Evolutionary conservation across 2,888 invertebrate species (phyloP).

Genomic region (Ophraella communa): DNA sequence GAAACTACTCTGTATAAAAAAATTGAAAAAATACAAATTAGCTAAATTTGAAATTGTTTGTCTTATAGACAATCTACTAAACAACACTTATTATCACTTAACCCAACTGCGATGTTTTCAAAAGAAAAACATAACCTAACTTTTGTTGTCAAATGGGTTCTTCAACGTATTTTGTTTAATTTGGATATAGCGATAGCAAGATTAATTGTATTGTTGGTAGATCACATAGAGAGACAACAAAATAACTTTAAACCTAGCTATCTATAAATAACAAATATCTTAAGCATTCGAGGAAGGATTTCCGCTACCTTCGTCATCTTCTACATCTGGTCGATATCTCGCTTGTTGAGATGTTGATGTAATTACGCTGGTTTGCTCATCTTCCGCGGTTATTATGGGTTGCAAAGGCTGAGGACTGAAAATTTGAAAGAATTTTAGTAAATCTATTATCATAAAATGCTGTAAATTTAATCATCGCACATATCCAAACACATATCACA

Average conservation of each 20-base stretch:
- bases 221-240: not conserved
- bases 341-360: constrained; percentile 52
- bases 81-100: too few relatives aligned
- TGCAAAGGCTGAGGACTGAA: constrained; percentile 68
- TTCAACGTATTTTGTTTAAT: too few relatives aligned
- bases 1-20: too few relatives aligned
- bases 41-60: too few relatives aligned
- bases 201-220: not conserved
- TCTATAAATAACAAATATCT: not conserved
- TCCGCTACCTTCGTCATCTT: constrained; percentile 38
- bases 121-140: too few relatives aligned
- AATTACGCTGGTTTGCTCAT: constrained; percentile 56
- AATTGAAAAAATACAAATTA: too few relatives aligned
- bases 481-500: too few relatives aligned
- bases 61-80: too few relatives aligned
- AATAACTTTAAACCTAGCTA: not conserved
- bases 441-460: not conserved
- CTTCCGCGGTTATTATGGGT: constrained; percentile 58
- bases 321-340: constrained; percentile 39
- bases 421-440: constrained; percentile 26
- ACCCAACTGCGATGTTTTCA: too few relatives aligned
- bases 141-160: too few relatives aligned
- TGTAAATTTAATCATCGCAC: too few relatives aligned
- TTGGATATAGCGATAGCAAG: too few relatives aligned
- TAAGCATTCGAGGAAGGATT: constrained; percentile 28